Evolutionary conservation across 2,113 vertebrate genomes (phyloP).

Genomic region (Pardalotus punctatus): DNA sequence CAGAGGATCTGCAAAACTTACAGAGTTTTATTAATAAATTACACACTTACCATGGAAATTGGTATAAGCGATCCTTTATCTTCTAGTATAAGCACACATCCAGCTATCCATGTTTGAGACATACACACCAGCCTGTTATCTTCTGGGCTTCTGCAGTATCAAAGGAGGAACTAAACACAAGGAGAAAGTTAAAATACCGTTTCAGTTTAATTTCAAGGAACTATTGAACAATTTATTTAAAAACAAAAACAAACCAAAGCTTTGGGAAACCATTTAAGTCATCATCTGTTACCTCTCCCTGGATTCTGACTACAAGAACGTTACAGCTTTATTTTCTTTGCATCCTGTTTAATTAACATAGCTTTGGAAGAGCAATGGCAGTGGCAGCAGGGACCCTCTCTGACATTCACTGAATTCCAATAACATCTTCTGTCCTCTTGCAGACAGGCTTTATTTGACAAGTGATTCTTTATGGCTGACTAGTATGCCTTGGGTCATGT

Average conservation of each 20-base stretch:
- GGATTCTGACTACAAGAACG: background rate
- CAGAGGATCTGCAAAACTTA: background rate
- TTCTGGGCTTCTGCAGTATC: background rate
- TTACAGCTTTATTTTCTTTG: background rate
- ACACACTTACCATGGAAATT: background rate
- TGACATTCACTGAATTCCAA: background rate
- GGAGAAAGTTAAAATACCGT: background rate
- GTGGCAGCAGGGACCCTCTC: background rate
- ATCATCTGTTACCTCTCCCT: background rate
- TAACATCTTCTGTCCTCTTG: background rate
- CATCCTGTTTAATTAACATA: conserved; percentile 4
- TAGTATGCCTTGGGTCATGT: conserved; percentile 9
- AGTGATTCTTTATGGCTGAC: background rate
- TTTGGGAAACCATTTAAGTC: background rate
- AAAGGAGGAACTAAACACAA: background rate
- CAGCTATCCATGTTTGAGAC: background rate
- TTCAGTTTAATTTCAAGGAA: background rate
- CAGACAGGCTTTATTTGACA: conserved; percentile 24
- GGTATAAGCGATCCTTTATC: background rate
- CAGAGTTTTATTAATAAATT: background rate
- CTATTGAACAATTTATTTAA: background rate
- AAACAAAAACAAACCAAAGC: background rate
- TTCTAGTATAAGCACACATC: background rate
- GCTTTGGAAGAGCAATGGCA: background rate
- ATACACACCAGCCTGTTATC: background rate